Conservation (phyloP, 2,113 vertebrate species). For the Echinops telfairi region DNA sequence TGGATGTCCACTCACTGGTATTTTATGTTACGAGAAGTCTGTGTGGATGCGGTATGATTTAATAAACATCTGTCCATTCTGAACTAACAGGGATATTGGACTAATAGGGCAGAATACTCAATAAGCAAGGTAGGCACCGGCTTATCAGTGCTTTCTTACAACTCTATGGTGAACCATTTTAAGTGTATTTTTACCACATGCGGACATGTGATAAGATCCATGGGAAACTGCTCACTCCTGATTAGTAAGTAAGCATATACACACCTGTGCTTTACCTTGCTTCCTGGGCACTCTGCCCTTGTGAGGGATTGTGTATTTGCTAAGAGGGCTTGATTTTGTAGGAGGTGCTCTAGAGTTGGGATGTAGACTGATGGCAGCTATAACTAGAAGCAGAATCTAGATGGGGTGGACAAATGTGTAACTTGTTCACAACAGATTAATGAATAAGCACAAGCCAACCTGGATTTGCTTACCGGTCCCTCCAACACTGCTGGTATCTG, state of each 20-base stretch:
- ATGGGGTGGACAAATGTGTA: neutral
- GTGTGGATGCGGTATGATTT: neutral
- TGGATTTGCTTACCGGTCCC: neutral
- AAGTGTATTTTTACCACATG: no score
- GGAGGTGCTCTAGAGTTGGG: neutral
- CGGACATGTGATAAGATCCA: no score
- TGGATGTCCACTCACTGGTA: constrained; percentile 72
- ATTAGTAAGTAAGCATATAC: no score
- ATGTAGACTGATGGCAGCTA: neutral
- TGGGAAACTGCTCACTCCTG: no score
- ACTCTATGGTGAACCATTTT: neutral
- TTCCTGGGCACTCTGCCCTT: neutral
- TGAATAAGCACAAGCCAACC: neutral
- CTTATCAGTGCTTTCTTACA: no score
- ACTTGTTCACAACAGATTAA: neutral
- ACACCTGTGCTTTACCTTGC: no score
- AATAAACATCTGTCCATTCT: constrained; percentile 62
- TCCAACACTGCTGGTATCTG: constrained; percentile 39
- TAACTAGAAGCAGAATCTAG: neutral
- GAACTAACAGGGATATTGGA: constrained; percentile 30
- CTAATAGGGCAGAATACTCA: neutral
- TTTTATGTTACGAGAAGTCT: constrained; percentile 37
- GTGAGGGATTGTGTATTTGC: neutral
- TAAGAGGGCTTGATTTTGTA: neutral
- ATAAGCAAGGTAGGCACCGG: neutral